These are phyloP conservation scores for Rhingia campestris DNA, from an alignment of 2,888 invertebrate genomes.

Conservation along the genomic window DNA sequence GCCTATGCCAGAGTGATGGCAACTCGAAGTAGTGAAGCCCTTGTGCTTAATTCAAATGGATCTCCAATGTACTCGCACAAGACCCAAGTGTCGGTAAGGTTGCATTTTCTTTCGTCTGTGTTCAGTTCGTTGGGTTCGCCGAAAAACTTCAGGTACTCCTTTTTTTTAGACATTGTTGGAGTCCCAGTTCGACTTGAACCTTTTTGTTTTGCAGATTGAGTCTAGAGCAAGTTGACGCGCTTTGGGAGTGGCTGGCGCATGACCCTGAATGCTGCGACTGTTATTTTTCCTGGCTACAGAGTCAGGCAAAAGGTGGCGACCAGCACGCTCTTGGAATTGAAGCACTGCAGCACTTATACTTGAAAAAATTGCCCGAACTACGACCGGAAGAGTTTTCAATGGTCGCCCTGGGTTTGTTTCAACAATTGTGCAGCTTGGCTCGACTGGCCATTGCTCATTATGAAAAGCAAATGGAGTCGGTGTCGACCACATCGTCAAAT, in stretches of 20 bases:
- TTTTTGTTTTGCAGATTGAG: conserved; percentile 85
- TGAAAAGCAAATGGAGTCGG: conserved; percentile 83
- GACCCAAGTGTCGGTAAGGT: conserved; percentile 94
- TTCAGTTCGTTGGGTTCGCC: conserved; percentile 95
- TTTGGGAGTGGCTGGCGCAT: conserved; percentile 95
- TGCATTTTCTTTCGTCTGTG: conserved; percentile 95
- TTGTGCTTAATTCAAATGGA: conserved; percentile 79
- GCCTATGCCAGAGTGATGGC: conserved; percentile 86
- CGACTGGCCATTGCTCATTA: conserved; percentile 90
- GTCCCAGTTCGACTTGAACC: neutral
- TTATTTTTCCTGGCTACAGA: conserved; percentile 95
- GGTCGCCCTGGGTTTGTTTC: conserved; percentile 94
- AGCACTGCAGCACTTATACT: conserved; percentile 92
- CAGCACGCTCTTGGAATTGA: conserved; percentile 95
- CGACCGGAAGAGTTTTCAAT: conserved; percentile 95
- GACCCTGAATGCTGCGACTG: conserved; percentile 95
- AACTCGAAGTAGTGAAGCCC: conserved; percentile 76
- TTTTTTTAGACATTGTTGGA: neutral
- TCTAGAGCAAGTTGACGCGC: conserved; percentile 93
- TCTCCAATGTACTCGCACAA: conserved; percentile 87
- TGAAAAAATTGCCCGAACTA: conserved; percentile 93
- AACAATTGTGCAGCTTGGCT: conserved; percentile 94
- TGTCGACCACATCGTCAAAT: conserved; percentile 83
- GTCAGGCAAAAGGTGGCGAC: conserved; percentile 95
- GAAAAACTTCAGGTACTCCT: conserved; percentile 89